Evolutionary conservation across 2,888 invertebrate species (phyloP).

Genomic region (Emmelina monodactyla): DNA sequence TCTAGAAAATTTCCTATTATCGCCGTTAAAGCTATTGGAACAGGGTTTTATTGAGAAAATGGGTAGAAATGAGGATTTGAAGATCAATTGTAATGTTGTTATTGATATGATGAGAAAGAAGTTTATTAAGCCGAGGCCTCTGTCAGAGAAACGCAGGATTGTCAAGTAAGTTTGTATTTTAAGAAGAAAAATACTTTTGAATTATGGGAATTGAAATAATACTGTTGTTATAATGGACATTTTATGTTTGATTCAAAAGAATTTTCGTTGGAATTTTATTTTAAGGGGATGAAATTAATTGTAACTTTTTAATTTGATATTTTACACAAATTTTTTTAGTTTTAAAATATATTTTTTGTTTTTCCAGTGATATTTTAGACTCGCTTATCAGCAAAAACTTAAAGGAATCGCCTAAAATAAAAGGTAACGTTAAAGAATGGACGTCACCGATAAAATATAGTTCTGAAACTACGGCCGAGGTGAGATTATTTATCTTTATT

Average conservation of each 20-base stretch:
- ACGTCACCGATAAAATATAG: constrained; percentile 36
- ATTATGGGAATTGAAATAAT: too few relatives aligned
- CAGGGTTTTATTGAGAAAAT: constrained; percentile 24
- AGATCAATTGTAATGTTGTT: constrained; percentile 17
- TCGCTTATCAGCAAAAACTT: constrained; percentile 24
- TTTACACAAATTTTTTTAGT: too few relatives aligned
- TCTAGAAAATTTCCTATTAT: constrained; percentile 21
- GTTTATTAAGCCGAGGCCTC: constrained; percentile 35
- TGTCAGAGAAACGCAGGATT: constrained; percentile 34
- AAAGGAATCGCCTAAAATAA: constrained; percentile 23
- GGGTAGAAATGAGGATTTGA: constrained; percentile 12
- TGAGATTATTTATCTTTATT: neutral
- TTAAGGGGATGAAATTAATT: too few relatives aligned
- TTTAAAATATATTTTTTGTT: too few relatives aligned
- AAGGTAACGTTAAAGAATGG: constrained; percentile 28
- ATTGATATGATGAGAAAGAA: constrained; percentile 23
- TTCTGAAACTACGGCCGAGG: neutral
- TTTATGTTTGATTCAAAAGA: too few relatives aligned
- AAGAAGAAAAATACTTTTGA: neutral
- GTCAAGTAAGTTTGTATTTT: constrained; percentile 30
- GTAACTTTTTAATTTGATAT: too few relatives aligned
- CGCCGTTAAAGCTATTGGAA: constrained; percentile 35
- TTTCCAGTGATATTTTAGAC: constrained; percentile 35
- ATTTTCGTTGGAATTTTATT: too few relatives aligned
- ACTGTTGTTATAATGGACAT: too few relatives aligned